Conservation (phyloP, 2,797 vertebrate genomes). For the Acipenser oxyrinchus region DNA sequence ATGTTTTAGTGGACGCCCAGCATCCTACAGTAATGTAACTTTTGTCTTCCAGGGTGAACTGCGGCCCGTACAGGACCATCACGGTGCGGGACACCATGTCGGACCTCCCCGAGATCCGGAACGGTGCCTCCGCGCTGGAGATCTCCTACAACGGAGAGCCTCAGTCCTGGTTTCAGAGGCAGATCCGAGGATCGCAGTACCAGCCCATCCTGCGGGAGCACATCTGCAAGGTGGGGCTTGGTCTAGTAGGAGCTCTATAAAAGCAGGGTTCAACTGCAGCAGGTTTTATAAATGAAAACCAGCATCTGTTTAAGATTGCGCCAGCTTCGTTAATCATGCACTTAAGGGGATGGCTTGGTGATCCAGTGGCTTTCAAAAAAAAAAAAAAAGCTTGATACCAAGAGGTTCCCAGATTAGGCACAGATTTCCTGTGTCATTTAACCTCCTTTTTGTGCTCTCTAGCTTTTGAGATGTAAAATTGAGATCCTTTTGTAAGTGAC, state of each 20-base stretch:
- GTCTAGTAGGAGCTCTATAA: not conserved
- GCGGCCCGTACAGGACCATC: constrained; percentile 87
- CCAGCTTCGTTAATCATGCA: no score
- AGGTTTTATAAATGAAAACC: not conserved
- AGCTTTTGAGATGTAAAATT: no score
- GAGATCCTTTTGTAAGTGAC: no score
- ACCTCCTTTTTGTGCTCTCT: no score
- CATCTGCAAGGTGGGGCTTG: constrained; percentile 79
- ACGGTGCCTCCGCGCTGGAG: constrained; percentile 77
- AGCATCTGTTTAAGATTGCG: no score
- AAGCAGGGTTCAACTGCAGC: not conserved
- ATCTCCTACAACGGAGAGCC: constrained; percentile 95
- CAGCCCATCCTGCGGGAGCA: constrained; percentile 95
- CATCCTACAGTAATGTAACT: constrained; percentile 2
- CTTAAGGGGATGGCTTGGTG: no score
- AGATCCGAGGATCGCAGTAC: constrained; percentile 87
- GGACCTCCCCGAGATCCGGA: constrained; percentile 88
- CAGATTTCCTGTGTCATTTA: no score
- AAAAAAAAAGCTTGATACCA: no score
- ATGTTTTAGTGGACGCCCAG: not conserved
- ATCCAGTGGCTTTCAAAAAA: no score
- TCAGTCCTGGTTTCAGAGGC: constrained; percentile 98
- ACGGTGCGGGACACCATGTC: constrained; percentile 95
- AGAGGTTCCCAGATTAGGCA: no score
- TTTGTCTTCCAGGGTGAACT: constrained; percentile 62